Percentiles rank a stretch among this genome's conserved stretches.
These are phyloP conservation scores for Lottia scabra DNA, from an alignment of 2,888 invertebrate genomes.

Conservation along the genomic window DNA sequence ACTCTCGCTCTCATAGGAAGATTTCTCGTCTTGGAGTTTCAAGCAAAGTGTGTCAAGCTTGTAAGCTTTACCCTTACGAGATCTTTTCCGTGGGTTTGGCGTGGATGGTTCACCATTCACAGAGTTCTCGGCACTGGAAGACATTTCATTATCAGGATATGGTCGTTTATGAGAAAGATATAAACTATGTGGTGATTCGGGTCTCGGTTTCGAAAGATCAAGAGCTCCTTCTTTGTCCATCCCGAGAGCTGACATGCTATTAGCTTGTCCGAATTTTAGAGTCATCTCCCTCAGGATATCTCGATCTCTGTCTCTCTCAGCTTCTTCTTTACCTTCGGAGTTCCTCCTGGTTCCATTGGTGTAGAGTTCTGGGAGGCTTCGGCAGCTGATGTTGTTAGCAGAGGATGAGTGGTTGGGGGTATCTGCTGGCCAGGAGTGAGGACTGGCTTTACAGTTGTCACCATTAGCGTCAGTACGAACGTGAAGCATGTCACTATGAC, in stretches of 20 bases:
- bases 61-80: conserved; percentile 88
- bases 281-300: conserved; percentile 62
- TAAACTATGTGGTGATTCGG: conserved; percentile 35
- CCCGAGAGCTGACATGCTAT: background rate
- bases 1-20: conserved; percentile 10
- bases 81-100: conserved; percentile 72
- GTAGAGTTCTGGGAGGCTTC: conserved; percentile 29
- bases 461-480: conserved; percentile 22
- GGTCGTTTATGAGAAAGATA: conserved; percentile 15
- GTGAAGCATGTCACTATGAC: conserved; percentile 8
- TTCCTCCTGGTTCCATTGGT: conserved; percentile 30
- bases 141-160: conserved; percentile 30
- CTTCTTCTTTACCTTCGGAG: conserved; percentile 34
- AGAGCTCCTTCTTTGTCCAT: conserved; percentile 48
- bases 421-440: conserved; percentile 34
- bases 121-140: conserved; percentile 40
- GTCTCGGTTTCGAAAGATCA: conserved; percentile 59
- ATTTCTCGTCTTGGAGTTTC: conserved; percentile 59
- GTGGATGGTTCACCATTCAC: conserved; percentile 8
- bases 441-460: conserved; percentile 29
- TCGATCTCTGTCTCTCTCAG: conserved; percentile 33
- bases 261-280: conserved; percentile 48
- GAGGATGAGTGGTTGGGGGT: conserved; percentile 14
- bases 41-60: conserved; percentile 76
- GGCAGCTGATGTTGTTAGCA: conserved; percentile 15